Conservation (phyloP, 2,888 invertebrate genomes). For the Uloborus plumipes region DNA sequence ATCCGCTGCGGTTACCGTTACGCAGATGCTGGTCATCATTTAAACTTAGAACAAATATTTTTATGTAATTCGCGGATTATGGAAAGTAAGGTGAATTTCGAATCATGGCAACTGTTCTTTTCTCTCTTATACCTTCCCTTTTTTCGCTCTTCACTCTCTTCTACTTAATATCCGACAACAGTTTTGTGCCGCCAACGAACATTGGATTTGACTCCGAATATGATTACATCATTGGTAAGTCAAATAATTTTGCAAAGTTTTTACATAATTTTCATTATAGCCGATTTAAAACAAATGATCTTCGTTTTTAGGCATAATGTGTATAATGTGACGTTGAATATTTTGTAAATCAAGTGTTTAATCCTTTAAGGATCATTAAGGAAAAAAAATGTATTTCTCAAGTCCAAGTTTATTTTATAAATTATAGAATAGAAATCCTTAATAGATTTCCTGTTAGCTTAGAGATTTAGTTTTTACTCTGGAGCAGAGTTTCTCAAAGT, state of each 20-base stretch:
- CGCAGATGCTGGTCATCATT: not conserved
- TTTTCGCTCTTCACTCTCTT: conserved; percentile 33
- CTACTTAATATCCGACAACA: conserved; percentile 52
- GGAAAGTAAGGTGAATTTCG: conserved; percentile 39
- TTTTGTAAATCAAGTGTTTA: too few species aligned
- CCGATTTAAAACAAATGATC: too few species aligned
- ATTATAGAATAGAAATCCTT: too few species aligned
- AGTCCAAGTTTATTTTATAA: too few species aligned
- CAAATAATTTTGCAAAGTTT: not conserved
- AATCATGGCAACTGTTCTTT: conserved; percentile 37
- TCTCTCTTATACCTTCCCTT: conserved; percentile 41
- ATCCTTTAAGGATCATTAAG: too few species aligned
- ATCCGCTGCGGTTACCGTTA: not conserved
- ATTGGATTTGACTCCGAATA: conserved; percentile 66
- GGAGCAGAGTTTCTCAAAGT: too few species aligned
- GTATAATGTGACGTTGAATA: too few species aligned
- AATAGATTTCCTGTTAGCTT: too few species aligned
- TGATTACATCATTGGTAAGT: conserved; percentile 78
- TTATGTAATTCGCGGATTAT: conserved; percentile 25
- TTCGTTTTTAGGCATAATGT: too few species aligned
- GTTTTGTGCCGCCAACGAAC: conserved; percentile 37
- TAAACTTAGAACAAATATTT: not conserved
- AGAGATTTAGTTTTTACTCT: too few species aligned
- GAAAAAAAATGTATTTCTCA: too few species aligned
- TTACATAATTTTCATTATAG: not conserved